phyloP scores from a whole-genome alignment of 92 coral and sea anemone genomes.

The Chrysogorgia sp. region DNA sequence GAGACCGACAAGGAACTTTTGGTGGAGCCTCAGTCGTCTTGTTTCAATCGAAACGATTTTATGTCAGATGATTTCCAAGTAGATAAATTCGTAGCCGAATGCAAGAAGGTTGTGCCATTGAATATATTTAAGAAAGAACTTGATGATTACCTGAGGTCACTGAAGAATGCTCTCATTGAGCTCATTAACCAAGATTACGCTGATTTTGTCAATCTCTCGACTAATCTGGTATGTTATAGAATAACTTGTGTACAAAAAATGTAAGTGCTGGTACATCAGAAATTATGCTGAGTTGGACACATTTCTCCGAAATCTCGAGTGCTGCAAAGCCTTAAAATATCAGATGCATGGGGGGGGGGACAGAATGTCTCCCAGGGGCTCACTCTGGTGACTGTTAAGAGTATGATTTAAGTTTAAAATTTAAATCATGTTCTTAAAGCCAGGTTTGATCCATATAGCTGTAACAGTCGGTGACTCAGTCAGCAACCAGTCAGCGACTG shows the following conservation, averaged over 20 bases:
- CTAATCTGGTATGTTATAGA: constrained; percentile 78
- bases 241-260: not conserved
- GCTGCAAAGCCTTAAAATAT: no score
- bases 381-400: no score
- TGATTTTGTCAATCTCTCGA: constrained; percentile 94
- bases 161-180: constrained; percentile 93
- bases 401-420: no score
- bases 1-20: constrained; percentile 40
- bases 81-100: constrained; percentile 82
- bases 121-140: constrained; percentile 79
- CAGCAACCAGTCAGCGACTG: no score
- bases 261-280: not conserved
- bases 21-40: constrained; percentile 73
- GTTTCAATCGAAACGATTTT: constrained; percentile 85
- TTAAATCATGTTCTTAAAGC: no score
- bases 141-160: constrained; percentile 87
- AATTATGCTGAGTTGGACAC: no score
- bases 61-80: constrained; percentile 84
- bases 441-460: no score
- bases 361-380: no score
- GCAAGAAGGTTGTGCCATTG: constrained; percentile 81
- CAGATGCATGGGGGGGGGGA: no score
- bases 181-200: constrained; percentile 98
- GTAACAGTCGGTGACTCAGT: no score
- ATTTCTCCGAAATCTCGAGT: no score